phyloP scores from a whole-genome alignment of 1,140 invertebrate species.

The Scaptomyza graminum region DNA sequence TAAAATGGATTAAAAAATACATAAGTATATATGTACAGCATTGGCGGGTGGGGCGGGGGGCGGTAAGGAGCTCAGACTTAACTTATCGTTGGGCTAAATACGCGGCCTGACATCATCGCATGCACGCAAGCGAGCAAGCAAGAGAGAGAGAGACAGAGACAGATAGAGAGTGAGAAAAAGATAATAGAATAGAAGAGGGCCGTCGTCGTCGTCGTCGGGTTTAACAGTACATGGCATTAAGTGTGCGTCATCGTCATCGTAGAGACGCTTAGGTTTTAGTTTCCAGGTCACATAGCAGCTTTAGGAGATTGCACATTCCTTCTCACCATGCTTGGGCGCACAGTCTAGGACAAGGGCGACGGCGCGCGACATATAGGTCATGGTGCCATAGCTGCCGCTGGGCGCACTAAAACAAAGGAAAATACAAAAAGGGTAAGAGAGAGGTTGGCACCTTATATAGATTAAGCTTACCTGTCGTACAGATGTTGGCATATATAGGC shows the following conservation, averaged over 20 bases:
- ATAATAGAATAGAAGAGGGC: conserved; percentile 30
- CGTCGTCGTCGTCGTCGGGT: conserved; percentile 21
- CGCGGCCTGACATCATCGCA: conserved; percentile 1
- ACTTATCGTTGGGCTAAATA: conserved; percentile 51
- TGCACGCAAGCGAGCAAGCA: not conserved
- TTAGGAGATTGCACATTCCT: conserved; percentile 91
- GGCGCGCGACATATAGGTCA: conserved; percentile 97
- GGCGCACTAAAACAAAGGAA: conserved; percentile 88
- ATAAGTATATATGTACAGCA: conserved; percentile 40
- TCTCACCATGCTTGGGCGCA: conserved; percentile 89
- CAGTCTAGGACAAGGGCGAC: conserved; percentile 90
- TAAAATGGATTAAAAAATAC: conserved; percentile 5
- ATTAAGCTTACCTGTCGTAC: conserved; percentile 89
- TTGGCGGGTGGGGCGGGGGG: conserved; percentile 8
- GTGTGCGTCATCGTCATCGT: conserved; percentile 44
- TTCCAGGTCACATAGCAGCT: conserved; percentile 28
- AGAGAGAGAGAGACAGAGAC: conserved; percentile 16
- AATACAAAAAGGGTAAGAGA: too few relatives aligned
- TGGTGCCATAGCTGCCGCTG: conserved; percentile 97
- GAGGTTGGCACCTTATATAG: not conserved
- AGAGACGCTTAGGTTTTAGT: conserved; percentile 23
- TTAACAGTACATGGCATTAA: conserved; percentile 63
- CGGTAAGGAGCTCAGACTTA: conserved; percentile 26
- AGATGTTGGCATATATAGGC: conserved; percentile 98
- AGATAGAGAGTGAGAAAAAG: conserved; percentile 11